Conservation (phyloP, 2,113 vertebrate genomes). For the Plestiodon gilberti region DNA sequence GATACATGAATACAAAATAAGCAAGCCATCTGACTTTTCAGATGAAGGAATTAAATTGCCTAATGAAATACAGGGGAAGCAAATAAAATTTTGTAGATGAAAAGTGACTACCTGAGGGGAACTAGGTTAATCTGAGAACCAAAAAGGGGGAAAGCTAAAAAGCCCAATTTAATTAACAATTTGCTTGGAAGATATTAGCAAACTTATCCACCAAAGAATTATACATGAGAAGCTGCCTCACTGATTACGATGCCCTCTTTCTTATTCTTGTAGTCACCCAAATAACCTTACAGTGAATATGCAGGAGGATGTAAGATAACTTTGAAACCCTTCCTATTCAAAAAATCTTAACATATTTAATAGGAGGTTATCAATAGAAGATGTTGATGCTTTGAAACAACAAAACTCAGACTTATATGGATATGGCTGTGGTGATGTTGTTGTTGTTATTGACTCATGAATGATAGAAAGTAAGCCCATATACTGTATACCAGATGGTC, state of each 20-base stretch:
- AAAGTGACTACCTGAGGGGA: slow-evolving; percentile 28
- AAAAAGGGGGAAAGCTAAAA: slow-evolving; percentile 56
- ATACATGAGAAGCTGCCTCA: slow-evolving; percentile 14
- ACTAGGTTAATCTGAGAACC: slow-evolving; percentile 49
- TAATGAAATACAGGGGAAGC: slow-evolving; percentile 18
- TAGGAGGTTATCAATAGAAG: too few species aligned
- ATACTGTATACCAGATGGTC: too few species aligned
- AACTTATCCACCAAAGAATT: slow-evolving; percentile 1
- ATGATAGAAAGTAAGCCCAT: too few species aligned
- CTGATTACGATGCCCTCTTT: slow-evolving; percentile 5
- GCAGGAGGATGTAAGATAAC: too few species aligned
- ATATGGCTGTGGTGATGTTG: too few species aligned
- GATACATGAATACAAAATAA: not conserved
- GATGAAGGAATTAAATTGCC: slow-evolving; percentile 25
- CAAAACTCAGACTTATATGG: too few species aligned
- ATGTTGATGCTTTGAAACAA: too few species aligned
- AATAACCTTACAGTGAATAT: too few species aligned
- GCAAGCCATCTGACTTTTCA: not conserved
- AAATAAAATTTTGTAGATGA: slow-evolving; percentile 44
- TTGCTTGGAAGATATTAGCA: not conserved
- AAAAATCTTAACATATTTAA: too few species aligned
- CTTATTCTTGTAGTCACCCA: too few species aligned
- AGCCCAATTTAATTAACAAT: slow-evolving; percentile 40
- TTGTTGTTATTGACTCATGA: too few species aligned
- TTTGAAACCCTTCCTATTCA: not conserved